Evolutionary conservation across 1,140 invertebrate species (phyloP).

Genomic region (Bradynema listronoti): DNA sequence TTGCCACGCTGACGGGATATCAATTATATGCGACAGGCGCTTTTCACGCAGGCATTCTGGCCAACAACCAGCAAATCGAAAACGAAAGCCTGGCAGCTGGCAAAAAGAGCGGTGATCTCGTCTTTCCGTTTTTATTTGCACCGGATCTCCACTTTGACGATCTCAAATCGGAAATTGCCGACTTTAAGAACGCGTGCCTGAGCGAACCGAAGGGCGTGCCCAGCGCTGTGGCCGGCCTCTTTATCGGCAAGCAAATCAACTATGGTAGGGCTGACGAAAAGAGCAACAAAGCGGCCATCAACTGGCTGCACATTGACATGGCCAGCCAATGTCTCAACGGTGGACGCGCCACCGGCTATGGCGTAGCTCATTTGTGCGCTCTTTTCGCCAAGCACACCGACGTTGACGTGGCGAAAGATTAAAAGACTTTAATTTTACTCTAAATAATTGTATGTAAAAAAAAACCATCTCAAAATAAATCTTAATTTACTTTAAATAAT

Average conservation of each 20-base stretch:
- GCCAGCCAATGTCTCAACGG: slow-evolving; percentile 64
- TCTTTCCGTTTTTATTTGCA: slow-evolving; percentile 74
- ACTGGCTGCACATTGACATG: slow-evolving; percentile 83
- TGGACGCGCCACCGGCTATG: slow-evolving; percentile 80
- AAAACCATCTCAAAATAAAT: no score
- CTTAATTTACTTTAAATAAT: no score
- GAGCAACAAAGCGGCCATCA: no score
- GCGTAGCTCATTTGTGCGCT: slow-evolving; percentile 68
- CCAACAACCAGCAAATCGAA: slow-evolving; percentile 71
- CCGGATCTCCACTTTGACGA: slow-evolving; percentile 82
- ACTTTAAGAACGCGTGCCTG: slow-evolving; percentile 82
- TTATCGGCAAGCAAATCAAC: slow-evolving; percentile 76
- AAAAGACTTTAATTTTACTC: no score
- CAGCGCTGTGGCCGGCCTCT: slow-evolving; percentile 75
- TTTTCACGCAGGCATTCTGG: slow-evolving; percentile 73
- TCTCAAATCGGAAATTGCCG: slow-evolving; percentile 71
- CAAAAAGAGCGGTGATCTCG: slow-evolving; percentile 59
- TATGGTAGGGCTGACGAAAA: slow-evolving; percentile 62
- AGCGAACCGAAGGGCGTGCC: slow-evolving; percentile 56
- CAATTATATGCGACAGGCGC: slow-evolving; percentile 79
- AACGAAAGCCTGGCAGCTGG: slow-evolving; percentile 64
- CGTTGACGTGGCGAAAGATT: slow-evolving; percentile 25
- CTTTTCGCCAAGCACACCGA: slow-evolving; percentile 32
- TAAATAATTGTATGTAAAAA: no score
- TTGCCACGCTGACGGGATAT: slow-evolving; percentile 82